These are phyloP conservation scores for Pollenia labialis DNA, from an alignment of 2,888 invertebrate genomes.

Conservation along the genomic window DNA sequence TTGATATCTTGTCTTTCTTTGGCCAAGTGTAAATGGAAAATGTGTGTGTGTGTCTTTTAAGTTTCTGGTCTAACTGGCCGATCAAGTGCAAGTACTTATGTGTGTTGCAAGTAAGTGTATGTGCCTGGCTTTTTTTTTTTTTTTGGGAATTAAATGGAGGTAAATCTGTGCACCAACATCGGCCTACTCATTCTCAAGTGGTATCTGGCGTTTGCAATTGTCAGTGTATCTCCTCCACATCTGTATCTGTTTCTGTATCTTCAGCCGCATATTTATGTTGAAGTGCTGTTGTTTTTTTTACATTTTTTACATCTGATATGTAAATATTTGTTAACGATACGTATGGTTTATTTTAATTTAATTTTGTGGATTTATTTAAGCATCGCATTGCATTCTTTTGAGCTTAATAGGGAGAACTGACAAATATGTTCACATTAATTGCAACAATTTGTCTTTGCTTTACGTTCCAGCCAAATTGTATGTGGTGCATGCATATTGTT, in stretches of 20 bases:
- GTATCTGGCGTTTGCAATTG: conserved; percentile 11
- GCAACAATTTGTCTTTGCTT: conserved; percentile 55
- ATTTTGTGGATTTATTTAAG: not conserved
- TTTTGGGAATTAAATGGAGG: conserved; percentile 32
- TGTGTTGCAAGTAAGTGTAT: conserved; percentile 4
- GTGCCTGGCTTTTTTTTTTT: conserved; percentile 28
- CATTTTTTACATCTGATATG: conserved; percentile 36
- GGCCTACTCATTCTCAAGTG: conserved; percentile 53
- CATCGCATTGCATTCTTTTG: conserved; percentile 51
- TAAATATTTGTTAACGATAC: conserved; percentile 50
- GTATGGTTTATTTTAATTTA: conserved; percentile 23
- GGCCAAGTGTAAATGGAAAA: conserved; percentile 58
- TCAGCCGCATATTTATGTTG: conserved; percentile 2
- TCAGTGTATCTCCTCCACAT: not conserved
- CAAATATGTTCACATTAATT: conserved; percentile 54
- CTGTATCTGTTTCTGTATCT: not conserved
- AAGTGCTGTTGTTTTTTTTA: not conserved
- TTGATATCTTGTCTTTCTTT: conserved; percentile 46
- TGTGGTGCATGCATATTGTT: conserved; percentile 38
- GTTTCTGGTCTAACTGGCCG: conserved; percentile 53
- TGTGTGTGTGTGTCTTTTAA: conserved; percentile 2
- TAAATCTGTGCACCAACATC: conserved; percentile 15
- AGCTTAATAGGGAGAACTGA: conserved; percentile 41
- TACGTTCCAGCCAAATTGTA: not conserved
- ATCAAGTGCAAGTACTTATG: conserved; percentile 49